Evolutionary conservation across 1,140 invertebrate genomes (phyloP).

Genomic region (Pogonomyrmex californicus): DNA sequence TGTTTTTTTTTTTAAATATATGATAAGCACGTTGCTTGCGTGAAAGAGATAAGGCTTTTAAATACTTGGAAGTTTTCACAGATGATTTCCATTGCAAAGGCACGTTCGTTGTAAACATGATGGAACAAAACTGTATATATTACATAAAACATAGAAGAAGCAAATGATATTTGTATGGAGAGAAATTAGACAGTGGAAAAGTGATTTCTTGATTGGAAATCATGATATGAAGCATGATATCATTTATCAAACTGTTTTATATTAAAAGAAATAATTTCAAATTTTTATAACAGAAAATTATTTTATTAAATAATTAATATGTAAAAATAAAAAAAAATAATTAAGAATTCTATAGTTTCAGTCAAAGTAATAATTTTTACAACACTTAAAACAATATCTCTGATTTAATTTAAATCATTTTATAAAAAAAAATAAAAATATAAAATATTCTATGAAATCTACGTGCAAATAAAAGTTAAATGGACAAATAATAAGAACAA

Average conservation of each 20-base stretch:
- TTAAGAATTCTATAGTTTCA: background rate
- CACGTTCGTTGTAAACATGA: background rate
- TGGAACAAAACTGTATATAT: background rate
- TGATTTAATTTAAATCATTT: too few species aligned
- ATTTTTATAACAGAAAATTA: background rate
- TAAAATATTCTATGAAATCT: too few species aligned
- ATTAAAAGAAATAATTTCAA: background rate
- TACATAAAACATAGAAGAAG: conserved; percentile 10
- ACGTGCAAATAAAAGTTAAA: too few species aligned
- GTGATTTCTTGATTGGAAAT: background rate
- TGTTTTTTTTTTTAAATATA: background rate
- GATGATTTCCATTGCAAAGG: background rate
- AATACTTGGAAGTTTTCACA: background rate
- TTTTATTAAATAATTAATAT: background rate
- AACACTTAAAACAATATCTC: too few species aligned
- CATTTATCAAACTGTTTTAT: background rate
- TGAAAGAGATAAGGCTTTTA: conserved; percentile 24
- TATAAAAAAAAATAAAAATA: too few species aligned
- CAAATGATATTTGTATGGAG: background rate
- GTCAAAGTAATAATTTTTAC: background rate
- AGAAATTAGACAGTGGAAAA: background rate
- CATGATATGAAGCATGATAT: background rate
- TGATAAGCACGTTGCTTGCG: conserved; percentile 4
- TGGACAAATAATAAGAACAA: too few species aligned
- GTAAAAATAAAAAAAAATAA: too few species aligned